phyloP scores from a whole-genome alignment of 2,797 vertebrate genomes.

The Chelon auratus region DNA sequence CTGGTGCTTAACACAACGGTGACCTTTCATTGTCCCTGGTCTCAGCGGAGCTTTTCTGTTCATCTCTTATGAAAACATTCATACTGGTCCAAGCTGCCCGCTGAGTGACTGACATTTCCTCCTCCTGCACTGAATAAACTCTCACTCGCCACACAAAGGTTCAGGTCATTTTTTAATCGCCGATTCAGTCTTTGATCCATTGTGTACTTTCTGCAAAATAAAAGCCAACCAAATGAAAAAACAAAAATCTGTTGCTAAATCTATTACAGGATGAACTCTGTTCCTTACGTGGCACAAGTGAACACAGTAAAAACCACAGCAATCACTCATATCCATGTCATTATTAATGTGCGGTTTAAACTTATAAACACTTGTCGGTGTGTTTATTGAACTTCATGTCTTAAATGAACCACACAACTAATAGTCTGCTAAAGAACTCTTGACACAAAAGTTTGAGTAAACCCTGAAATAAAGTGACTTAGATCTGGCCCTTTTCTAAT shows the following conservation, averaged over 20 bases:
- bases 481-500: not conserved
- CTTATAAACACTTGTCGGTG: conserved; percentile 14
- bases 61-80: conserved; percentile 48
- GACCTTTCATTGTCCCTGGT: conserved; percentile 53
- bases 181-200: not conserved
- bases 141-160: not conserved
- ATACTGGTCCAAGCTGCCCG: conserved; percentile 1
- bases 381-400: conserved; percentile 26
- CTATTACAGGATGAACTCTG: not conserved
- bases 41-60: conserved; percentile 34
- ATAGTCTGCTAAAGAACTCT: not conserved
- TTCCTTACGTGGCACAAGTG: no score
- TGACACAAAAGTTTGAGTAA: conserved; percentile 3
- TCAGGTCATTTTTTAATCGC: not conserved
- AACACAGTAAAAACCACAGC: no score
- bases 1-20: conserved; percentile 44
- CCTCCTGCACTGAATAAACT: conserved; percentile 20
- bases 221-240: not conserved
- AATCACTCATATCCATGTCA: not conserved
- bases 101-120: conserved; percentile 24
- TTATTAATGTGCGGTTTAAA: not conserved
- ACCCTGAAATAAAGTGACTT: not conserved
- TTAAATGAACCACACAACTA: not conserved
- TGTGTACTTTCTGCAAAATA: not conserved
- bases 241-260: not conserved